phyloP scores from a whole-genome alignment of 1,140 invertebrate genomes.

The Helicoverpa armigera region DNA sequence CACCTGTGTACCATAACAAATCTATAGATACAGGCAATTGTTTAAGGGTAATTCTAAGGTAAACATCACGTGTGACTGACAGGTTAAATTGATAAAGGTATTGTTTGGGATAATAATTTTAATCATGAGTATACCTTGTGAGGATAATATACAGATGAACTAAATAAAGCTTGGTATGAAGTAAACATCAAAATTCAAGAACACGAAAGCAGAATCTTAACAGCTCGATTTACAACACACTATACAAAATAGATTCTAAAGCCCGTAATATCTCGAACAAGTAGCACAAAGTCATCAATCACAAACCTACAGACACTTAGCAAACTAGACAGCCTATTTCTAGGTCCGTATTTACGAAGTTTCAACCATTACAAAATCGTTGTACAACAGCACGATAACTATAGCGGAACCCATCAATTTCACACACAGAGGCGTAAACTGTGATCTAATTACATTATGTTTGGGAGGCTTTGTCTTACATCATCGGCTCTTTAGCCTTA shows the following conservation, averaged over 20 bases:
- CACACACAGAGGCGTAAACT: slow-evolving; percentile 48
- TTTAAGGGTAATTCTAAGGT: not conserved
- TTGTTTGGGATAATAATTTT: too few species aligned
- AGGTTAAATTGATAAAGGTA: too few species aligned
- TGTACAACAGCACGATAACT: slow-evolving; percentile 24
- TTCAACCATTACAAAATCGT: slow-evolving; percentile 14
- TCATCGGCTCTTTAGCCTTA: slow-evolving; percentile 60
- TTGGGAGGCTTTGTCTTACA: slow-evolving; percentile 55
- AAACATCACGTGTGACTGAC: too few species aligned
- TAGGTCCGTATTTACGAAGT: not conserved
- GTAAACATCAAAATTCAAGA: too few species aligned
- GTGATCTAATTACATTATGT: slow-evolving; percentile 59
- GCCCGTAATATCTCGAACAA: not conserved
- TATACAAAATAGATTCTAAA: not conserved
- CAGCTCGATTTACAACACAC: not conserved
- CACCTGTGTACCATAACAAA: not conserved
- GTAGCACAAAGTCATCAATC: slow-evolving; percentile 32
- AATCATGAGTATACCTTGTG: too few species aligned
- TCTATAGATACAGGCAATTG: not conserved
- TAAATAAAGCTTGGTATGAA: too few species aligned
- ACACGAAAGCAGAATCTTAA: too few species aligned
- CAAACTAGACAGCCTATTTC: slow-evolving; percentile 16
- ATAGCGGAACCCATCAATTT: slow-evolving; percentile 33
- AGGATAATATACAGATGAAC: too few species aligned
- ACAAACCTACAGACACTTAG: slow-evolving; percentile 26